Evolutionary conservation across 2,888 invertebrate species (phyloP).

Genomic region (Campoletis raptor): DNA sequence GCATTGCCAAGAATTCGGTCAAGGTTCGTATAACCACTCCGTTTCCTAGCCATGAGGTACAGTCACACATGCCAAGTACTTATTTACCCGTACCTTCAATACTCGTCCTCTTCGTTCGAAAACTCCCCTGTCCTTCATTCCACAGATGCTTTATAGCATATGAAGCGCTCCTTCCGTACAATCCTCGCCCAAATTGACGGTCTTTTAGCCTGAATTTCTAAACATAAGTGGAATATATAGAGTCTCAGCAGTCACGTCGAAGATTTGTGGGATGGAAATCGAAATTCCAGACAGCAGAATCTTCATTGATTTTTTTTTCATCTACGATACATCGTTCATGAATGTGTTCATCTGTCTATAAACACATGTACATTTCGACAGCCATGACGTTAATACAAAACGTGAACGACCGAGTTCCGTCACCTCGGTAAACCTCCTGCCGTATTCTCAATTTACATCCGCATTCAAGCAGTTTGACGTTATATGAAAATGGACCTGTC

Average conservation of each 20-base stretch:
- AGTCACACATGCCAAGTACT: constrained; percentile 17
- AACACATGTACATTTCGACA: constrained; percentile 68
- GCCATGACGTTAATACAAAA: constrained; percentile 78
- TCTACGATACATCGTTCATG: background rate
- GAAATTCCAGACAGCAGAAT: background rate
- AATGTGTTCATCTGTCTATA: constrained; percentile 2
- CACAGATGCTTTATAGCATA: constrained; percentile 25
- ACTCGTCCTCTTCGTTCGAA: background rate
- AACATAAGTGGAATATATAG: background rate
- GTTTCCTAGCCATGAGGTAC: constrained; percentile 66
- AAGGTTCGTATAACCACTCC: constrained; percentile 60
- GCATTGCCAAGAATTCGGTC: constrained; percentile 71
- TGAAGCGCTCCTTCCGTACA: constrained; percentile 78
- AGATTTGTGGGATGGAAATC: background rate
- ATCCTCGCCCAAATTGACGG: background rate
- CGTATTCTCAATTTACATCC: constrained; percentile 45
- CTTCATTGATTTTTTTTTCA: background rate
- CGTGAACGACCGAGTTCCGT: constrained; percentile 60
- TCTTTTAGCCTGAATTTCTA: background rate
- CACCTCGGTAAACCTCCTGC: constrained; percentile 60
- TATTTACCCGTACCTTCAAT: background rate
- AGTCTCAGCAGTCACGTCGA: background rate
- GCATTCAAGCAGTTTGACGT: constrained; percentile 15
- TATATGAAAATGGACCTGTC: constrained; percentile 4
- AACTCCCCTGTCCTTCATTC: constrained; percentile 35